Evolutionary conservation across 2,113 vertebrate genomes (phyloP).

Genomic region (Aramus guarauna): DNA sequence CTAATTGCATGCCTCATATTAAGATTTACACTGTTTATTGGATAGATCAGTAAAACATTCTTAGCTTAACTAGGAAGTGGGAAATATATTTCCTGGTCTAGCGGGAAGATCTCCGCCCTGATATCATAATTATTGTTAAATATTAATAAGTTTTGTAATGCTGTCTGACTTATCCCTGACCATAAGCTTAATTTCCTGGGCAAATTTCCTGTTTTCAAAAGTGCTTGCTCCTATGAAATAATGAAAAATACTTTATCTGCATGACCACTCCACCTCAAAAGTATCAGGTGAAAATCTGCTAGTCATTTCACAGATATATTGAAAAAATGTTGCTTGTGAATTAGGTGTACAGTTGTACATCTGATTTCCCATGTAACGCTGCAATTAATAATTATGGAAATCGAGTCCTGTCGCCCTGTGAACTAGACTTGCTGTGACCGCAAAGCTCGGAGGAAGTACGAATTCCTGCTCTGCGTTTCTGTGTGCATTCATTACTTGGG

Average conservation of each 20-base stretch:
- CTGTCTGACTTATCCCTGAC: not conserved
- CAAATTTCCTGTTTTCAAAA: not conserved
- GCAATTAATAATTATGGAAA: not conserved
- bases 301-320: not conserved
- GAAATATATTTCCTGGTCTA: not conserved
- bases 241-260: not conserved
- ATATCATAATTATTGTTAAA: not conserved
- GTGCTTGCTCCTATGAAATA: not conserved
- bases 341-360: not conserved
- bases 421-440: fast-evolving
- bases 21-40: not conserved
- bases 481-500: fast-evolving
- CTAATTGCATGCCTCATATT: not conserved
- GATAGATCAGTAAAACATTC: not conserved
- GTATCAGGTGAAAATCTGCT: not conserved
- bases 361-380: not conserved
- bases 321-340: not conserved
- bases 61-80: not conserved
- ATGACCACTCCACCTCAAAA: fast-evolving
- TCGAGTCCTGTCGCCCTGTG: not conserved
- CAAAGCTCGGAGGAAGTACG: fast-evolving
- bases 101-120: not conserved
- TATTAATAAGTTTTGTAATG: not conserved
- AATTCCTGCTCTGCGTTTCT: not conserved
- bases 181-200: not conserved